Evolutionary conservation across 2,888 invertebrate species (phyloP).

Genomic region (Argyra leucocephala): DNA sequence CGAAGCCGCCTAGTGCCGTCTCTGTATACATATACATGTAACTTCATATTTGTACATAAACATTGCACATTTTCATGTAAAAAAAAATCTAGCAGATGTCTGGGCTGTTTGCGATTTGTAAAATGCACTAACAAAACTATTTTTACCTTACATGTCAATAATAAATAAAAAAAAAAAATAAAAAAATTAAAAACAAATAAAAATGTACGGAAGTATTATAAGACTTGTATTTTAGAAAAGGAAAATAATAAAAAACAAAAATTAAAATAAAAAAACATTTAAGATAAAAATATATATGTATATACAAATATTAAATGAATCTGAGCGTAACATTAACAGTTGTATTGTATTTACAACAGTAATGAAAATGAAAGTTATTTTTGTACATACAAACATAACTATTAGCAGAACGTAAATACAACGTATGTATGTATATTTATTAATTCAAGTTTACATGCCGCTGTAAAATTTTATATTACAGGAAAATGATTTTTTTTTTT

Average conservation of each 20-base stretch:
- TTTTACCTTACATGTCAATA: neutral
- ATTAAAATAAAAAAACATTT: neutral
- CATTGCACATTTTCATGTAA: too few species aligned
- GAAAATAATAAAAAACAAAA: neutral
- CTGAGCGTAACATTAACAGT: neutral
- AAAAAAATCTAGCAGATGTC: too few species aligned
- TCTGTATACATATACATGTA: too few species aligned
- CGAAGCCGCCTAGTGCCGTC: too few species aligned
- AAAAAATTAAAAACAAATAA: neutral
- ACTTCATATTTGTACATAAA: too few species aligned
- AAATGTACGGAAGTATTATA: neutral
- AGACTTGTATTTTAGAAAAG: neutral
- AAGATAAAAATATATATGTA: too few species aligned
- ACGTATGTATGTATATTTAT: neutral
- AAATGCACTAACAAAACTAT: too few species aligned
- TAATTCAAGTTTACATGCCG: too few species aligned
- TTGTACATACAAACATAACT: too few species aligned
- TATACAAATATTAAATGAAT: too few species aligned
- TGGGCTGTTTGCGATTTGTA: too few species aligned
- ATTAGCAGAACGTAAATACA: too few species aligned
- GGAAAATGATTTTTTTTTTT: neutral
- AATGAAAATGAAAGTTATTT: conserved; percentile 4
- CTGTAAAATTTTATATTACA: neutral
- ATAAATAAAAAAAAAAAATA: neutral
- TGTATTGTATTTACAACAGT: neutral